Evolutionary conservation across 2,888 invertebrate species (phyloP), one percentile per base, ranked within the genome.

Genomic region (Lucinisca nassula): DNA sequence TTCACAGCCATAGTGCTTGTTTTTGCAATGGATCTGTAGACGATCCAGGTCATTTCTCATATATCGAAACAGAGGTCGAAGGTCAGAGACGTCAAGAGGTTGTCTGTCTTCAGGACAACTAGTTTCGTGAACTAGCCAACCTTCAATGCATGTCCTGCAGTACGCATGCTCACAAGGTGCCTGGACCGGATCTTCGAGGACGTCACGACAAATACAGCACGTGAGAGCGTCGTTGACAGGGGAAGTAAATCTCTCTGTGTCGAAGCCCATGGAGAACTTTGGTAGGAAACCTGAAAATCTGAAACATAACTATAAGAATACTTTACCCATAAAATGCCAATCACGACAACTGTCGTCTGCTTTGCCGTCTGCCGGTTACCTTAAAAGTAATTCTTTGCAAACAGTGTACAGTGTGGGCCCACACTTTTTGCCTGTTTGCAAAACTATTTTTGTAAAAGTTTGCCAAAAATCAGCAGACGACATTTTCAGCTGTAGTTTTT

Each of bases 91-190:
- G 0, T 89, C 77, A 14, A 95, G 87, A 6, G 89, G 90, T 67
- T 86, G 87, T 67, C 95, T 85, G 91, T 95, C 95, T 70, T 95
- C 95, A 8, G 95, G 95, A 86, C 95, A 95, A 27, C 89, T 89
- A 49, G 88, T 92, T 79, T 95, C 94, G 55, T 93, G 91, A 10
- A 93, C 93, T 2, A 95, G 89, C 95, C 95, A 95, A 24, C 90
- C 94, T 38, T 92, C 91, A 38, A 95, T 95, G 79, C 95, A 95
- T 4, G 87, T 37, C 49, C 91, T 84, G 87, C 95, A 95, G 89
- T 91, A 95, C n/a, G 95, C 93, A 86, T 95, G 95, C 76, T 95
- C 95, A 86, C 95, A 95, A 8, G 94, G 94, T n/a, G 95, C 93
- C 85, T 95, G 94, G 21, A 94, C 90, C 0, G 95, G 94, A 32